Base-by-base conservation (phyloP, 2,888 invertebrate species). In the Exephanes ischioxanthus region DNA sequence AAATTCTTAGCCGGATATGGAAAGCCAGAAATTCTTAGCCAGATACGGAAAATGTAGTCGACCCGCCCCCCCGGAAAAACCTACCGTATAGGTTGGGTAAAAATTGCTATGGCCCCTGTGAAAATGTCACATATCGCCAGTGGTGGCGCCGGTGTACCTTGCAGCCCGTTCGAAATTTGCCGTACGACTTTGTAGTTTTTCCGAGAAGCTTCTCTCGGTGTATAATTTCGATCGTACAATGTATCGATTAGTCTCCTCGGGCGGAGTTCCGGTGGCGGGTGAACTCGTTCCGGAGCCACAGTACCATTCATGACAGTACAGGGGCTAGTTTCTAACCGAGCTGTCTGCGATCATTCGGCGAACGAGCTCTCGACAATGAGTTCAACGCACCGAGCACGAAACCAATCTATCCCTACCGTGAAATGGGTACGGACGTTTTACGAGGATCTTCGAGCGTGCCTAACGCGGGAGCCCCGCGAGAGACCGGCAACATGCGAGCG, bases 331-430 rank as follows among this genome's bases (percentile, higher is more conserved):
- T 78, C 45, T n/a, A 48, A 83, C 82, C 70, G 67, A 26, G 78
- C 75, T 84, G 26, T 58, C 37, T 37, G 45, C 70, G 55, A 70
- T 70, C 58, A 48, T 76, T 76, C 83, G 76, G 37, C 63, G 82
- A 83, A 66, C 67, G 53, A 67, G 79, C 73, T 63, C 63, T 78
- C 83, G 80, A 84, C 80, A 83, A 83, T 83, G 85, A 85, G 85
- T 85, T 83, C 79, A 83, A 82, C 79, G 85, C 85, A 85, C 82
- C 82, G 82, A 81, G 85, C 82, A 82, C 82, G 79, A 82, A 85
- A 85, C 79, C 85, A 82, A 85, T 85, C 82, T 83, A 77, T 85
- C 80, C 83, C 83, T 83, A 83, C 72, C 83, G 87, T 86, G 84
- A 83, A 86, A 86, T 83, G 68, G 84, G 84, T 80, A 84, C 86